A percentile compares a stretch with the other conserved stretches of the same genome.
Conservation (phyloP, 2,888 invertebrate species). For the Mythimna albipuncta region DNA sequence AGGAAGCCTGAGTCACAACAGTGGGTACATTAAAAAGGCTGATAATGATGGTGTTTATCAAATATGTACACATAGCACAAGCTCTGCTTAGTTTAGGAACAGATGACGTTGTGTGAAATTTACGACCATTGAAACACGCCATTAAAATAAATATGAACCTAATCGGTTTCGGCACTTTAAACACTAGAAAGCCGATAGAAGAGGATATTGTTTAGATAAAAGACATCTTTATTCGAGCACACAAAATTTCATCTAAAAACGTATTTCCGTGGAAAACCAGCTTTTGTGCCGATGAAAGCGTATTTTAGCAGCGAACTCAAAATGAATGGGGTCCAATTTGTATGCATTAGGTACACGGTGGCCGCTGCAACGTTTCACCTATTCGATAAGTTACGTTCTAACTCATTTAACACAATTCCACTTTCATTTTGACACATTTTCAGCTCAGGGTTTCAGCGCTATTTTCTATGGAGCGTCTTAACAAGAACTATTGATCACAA, state of each 20-base stretch:
- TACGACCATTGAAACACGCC: neutral
- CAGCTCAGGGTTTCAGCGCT: neutral
- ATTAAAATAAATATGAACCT: neutral
- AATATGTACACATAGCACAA: too few relatives aligned
- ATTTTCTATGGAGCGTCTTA: neutral
- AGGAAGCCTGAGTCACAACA: too few relatives aligned
- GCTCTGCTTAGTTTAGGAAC: too few relatives aligned
- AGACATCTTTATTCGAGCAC: neutral
- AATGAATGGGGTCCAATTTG: slow-evolving; percentile 51
- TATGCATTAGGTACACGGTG: slow-evolving; percentile 47
- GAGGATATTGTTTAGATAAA: neutral
- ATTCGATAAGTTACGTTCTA: slow-evolving; percentile 29
- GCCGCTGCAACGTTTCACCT: slow-evolving; percentile 26
- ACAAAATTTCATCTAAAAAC: slow-evolving; percentile 30
- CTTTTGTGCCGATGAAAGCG: slow-evolving; percentile 27
- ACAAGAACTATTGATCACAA: neutral
- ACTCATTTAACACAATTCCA: slow-evolving; percentile 30
- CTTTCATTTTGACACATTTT: slow-evolving; percentile 14
- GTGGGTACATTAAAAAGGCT: too few relatives aligned
- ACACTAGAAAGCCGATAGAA: neutral
- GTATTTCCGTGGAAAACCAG: slow-evolving; percentile 29
- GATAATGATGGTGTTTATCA: too few relatives aligned
- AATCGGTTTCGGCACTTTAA: neutral
- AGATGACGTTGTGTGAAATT: too few relatives aligned
- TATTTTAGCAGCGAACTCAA: slow-evolving; percentile 34